Evolutionary conservation across 2,113 vertebrate species (phyloP).

Genomic region (Phylloscopus whistleri): DNA sequence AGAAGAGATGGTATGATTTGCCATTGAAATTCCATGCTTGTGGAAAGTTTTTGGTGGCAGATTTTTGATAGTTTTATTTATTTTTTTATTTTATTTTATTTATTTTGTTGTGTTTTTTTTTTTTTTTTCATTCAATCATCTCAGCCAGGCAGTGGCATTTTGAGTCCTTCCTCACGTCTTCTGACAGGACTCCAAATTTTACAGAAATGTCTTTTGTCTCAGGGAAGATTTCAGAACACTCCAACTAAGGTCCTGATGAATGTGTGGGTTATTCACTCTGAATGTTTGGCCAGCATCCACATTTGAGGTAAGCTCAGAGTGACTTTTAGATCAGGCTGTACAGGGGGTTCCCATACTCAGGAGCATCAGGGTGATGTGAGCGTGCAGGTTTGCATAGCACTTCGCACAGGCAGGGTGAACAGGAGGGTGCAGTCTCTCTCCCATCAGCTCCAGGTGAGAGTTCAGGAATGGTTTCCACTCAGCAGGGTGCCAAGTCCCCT

Average conservation of each 20-base stretch:
- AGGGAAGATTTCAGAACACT: not conserved
- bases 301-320: not conserved
- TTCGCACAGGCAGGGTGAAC: not conserved
- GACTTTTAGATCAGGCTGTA: not conserved
- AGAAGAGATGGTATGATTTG: not conserved
- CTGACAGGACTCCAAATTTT: not conserved
- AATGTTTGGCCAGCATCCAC: not conserved
- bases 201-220: not conserved
- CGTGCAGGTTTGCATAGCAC: rapidly evolving
- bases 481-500: not conserved
- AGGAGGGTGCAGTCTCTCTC: not conserved
- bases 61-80: not conserved
- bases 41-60: not conserved
- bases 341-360: not conserved
- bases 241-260: not conserved
- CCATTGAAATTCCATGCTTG: not conserved
- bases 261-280: not conserved
- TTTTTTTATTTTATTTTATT: not conserved
- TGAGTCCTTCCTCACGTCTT: rapidly evolving
- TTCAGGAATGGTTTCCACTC: not conserved
- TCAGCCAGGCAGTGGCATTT: not conserved
- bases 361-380: rapidly evolving
- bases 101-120: not conserved
- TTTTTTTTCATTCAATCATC: rapidly evolving
- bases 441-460: not conserved